Conservation (phyloP, 2,113 vertebrate species). For the Australoheros scitulus region DNA sequence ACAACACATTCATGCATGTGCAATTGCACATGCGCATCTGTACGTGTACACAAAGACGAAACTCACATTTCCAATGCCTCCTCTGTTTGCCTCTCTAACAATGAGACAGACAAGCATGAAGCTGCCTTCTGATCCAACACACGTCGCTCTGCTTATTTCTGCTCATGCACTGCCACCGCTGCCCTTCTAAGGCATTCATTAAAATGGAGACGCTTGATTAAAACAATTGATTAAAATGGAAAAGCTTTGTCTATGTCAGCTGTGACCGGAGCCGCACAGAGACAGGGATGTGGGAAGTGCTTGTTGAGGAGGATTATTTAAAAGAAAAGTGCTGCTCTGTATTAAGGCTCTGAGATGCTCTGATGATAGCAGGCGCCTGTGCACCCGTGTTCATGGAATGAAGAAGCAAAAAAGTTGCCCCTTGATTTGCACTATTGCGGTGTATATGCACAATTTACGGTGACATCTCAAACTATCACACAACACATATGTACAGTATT, state of each 20-base stretch:
- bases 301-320: not conserved
- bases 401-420: not conserved
- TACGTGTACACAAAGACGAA: not conserved
- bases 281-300: not conserved
- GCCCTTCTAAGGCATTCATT: conserved; percentile 47
- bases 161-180: not conserved
- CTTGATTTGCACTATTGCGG: conserved; percentile 35
- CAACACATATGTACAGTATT: conserved; percentile 67
- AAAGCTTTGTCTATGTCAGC: conserved; percentile 37
- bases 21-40: conserved; percentile 20
- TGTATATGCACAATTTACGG: conserved; percentile 29
- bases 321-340: conserved; percentile 46
- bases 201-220: conserved; percentile 42
- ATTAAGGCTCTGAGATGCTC: conserved; percentile 60
- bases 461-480: conserved; percentile 55
- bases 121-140: conserved; percentile 14
- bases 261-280: conserved; percentile 15
- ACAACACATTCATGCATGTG: conserved; percentile 31
- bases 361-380: conserved; percentile 21
- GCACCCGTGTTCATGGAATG: conserved; percentile 29
- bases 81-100: not conserved
- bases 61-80: not conserved
- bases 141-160: not conserved
- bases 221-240: conserved; percentile 52
- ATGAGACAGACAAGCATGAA: conserved; percentile 12